These are phyloP conservation scores for Stenurella melanura DNA, from an alignment of 2,888 invertebrate genomes.

Conservation along the genomic window DNA sequence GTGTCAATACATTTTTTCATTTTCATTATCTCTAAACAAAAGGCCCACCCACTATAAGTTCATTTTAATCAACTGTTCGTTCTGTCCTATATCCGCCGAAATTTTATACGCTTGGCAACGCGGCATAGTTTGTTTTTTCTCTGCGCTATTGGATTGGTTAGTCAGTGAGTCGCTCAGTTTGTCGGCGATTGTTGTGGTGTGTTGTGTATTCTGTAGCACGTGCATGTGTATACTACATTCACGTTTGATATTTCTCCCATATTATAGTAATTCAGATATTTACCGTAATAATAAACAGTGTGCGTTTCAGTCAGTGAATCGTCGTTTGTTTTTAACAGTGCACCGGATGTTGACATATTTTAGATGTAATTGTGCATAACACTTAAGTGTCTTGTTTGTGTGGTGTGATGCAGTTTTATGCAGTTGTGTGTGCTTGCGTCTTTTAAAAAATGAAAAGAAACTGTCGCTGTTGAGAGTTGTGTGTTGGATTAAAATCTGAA, in stretches of 20 bases:
- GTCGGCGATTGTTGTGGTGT: conserved; percentile 3
- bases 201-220: neutral
- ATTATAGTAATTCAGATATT: neutral
- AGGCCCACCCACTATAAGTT: too few species aligned
- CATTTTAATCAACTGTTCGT: too few species aligned
- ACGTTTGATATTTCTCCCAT: neutral
- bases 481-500: conserved; percentile 18
- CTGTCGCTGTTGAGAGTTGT: conserved; percentile 5
- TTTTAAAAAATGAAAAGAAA: neutral
- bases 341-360: neutral
- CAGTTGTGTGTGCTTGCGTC: conserved; percentile 21
- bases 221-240: neutral
- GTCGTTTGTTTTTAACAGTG: neutral
- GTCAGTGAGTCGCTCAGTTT: conserved; percentile 23
- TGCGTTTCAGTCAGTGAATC: conserved; percentile 17
- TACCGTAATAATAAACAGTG: conserved; percentile 3
- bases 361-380: neutral
- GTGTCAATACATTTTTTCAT: too few species aligned
- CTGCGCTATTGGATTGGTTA: conserved; percentile 46
- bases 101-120: conserved; percentile 40
- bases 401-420: conserved; percentile 25
- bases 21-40: too few species aligned
- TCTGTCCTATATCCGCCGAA: neutral
- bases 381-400: neutral
- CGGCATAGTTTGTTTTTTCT: conserved; percentile 46